These are phyloP conservation scores for Hoplias malabaricus DNA, from an alignment of 2,113 vertebrate species.

Conservation along the genomic window DNA sequence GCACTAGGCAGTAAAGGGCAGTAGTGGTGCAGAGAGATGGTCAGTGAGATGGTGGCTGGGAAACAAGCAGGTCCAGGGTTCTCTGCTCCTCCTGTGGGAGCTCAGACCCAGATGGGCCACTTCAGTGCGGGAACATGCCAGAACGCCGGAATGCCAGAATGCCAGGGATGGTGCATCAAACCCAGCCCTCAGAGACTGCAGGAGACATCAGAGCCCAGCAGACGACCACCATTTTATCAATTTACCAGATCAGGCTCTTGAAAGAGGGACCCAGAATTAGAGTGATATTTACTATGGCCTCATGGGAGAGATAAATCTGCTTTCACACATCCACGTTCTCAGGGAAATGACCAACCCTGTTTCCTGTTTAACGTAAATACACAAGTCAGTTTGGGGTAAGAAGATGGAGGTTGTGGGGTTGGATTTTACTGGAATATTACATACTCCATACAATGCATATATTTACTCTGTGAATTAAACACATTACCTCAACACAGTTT, in stretches of 20 bases:
- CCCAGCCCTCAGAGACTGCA: neutral
- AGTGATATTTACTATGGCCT: slow-evolving; percentile 29
- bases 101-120: slow-evolving; percentile 48
- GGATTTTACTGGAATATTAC: too few species aligned
- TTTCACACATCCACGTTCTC: slow-evolving; percentile 48
- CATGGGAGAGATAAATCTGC: slow-evolving; percentile 7
- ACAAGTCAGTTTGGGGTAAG: neutral
- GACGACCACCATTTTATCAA: slow-evolving; percentile 10
- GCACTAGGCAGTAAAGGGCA: slow-evolving; percentile 34
- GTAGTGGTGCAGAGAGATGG: slow-evolving; percentile 58
- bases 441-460: too few species aligned
- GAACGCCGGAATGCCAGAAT: slow-evolving; percentile 51
- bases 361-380: neutral
- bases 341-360: slow-evolving; percentile 28
- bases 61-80: slow-evolving; percentile 69
- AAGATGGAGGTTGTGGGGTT: neutral
- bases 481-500: too few species aligned
- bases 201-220: neutral
- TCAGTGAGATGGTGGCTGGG: slow-evolving; percentile 73
- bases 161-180: slow-evolving; percentile 38
- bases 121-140: slow-evolving; percentile 58
- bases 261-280: slow-evolving; percentile 18
- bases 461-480: too few species aligned
- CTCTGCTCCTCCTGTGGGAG: slow-evolving; percentile 68
- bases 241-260: slow-evolving; percentile 34